Evolutionary conservation across 2,888 invertebrate species (phyloP), one percentile per base, ranked within the genome.

Genomic region (Pristionchus japonicus): DNA sequence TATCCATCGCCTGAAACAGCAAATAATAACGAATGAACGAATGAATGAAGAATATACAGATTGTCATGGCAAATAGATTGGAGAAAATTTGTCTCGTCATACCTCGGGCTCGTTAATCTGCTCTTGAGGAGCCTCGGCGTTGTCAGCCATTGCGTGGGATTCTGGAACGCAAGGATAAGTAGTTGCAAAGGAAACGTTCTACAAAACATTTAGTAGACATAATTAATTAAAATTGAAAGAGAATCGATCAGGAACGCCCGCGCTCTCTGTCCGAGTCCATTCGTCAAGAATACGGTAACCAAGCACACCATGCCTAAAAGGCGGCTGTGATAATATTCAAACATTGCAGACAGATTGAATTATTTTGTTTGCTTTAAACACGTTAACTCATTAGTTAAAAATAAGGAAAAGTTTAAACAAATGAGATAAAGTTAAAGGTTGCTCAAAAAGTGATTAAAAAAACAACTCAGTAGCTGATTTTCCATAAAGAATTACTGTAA

Each of bases 51-150:
- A 43, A 43, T 43, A 43, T 9, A 6, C 43, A 43, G 43, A n/a
- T n/a, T 43, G 43, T 43, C 43, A 43, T 43, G 11, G 49, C 47
- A 82, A 9, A 27, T 7, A n/a, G n/a, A n/a, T n/a, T n/a, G n/a
- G n/a, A n/a, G n/a, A n/a, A n/a, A n/a, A n/a, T n/a, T n/a, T n/a
- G n/a, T n/a, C n/a, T n/a, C n/a, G n/a, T n/a, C n/a, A 52, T 49
- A 82, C 82, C 82, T 82, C 82, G 15, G 82, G 31, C 40, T 77
- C 43, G 9, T 4, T 20, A n/a, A 11, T 43, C 31, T 82, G 47
- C 15, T n/a, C 31, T 31, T 82, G 37, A 43, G 82, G 49, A 82
- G 27, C 82, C 82, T 82, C 82, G 82, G 9, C 27, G 15, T 82
- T 43, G 37, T 74, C 40, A 74, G 74, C 47, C 27, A 37, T 27